Conservation (phyloP, 1,140 invertebrate genomes). For the Aphelenchoides fujianensis region DNA sequence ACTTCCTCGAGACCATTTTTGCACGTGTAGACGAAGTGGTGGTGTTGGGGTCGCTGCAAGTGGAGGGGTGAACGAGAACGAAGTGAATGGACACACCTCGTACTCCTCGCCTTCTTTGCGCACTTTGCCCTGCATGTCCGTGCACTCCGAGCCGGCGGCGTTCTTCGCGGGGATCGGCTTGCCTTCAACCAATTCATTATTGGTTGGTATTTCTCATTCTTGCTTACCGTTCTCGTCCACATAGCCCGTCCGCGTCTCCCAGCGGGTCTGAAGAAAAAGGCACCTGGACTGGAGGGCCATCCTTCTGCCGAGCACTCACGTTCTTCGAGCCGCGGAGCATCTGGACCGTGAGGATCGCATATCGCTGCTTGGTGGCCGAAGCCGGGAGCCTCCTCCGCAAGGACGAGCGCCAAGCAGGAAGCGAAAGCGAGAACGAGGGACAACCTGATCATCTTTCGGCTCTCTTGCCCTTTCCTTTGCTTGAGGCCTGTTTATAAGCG, state of each 20-base stretch:
- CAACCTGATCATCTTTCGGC: no score
- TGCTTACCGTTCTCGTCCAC: background rate
- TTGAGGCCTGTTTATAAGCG: no score
- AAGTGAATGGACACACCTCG: no score
- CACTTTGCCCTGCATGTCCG: background rate
- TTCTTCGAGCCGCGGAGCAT: background rate
- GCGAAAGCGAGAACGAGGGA: no score
- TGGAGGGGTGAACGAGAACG: no score
- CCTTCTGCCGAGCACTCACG: background rate
- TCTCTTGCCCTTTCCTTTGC: no score
- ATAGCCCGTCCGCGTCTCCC: background rate
- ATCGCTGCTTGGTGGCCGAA: background rate
- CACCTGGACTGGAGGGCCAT: background rate
- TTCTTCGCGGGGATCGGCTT: background rate
- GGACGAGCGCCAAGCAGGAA: no score
- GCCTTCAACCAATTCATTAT: background rate
- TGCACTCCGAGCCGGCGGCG: background rate
- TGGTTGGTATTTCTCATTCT: background rate
- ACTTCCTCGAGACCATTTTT: no score
- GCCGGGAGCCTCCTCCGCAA: slow-evolving; percentile 8
- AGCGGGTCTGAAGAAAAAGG: background rate
- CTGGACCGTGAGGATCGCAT: background rate
- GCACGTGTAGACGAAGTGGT: no score
- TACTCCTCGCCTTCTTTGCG: background rate
- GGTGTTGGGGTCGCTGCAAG: no score